phyloP scores from a whole-genome alignment of 2,797 vertebrate species.

The Diplodus puntazzo region DNA sequence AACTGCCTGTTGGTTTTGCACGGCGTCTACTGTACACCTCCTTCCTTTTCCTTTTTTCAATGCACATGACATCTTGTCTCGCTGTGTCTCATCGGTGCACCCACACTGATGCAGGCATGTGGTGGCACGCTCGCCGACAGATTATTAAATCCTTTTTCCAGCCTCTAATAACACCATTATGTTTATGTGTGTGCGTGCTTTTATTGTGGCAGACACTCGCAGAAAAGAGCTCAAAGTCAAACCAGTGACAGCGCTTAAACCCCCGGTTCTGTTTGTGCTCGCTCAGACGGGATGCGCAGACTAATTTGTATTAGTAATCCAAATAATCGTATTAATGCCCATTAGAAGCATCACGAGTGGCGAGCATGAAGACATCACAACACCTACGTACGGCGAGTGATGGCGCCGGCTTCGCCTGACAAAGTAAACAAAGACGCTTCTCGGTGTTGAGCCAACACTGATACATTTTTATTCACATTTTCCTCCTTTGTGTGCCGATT shows the following conservation, averaged over 20 bases:
- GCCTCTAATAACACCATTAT: conserved; percentile 77
- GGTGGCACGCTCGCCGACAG: conserved; percentile 66
- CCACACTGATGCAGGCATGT: conserved; percentile 56
- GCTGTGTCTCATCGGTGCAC: conserved; percentile 44
- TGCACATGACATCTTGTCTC: conserved; percentile 46
- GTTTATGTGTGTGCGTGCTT: conserved; percentile 52
- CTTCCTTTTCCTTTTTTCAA: conserved; percentile 30
- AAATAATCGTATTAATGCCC: conserved; percentile 88
- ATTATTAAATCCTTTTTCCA: conserved; percentile 76
- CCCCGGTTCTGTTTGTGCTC: conserved; percentile 74
- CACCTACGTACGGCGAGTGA: conserved; percentile 80
- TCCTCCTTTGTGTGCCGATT: conserved; percentile 45
- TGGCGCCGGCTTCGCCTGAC: conserved; percentile 52
- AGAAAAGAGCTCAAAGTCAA: conserved; percentile 68
- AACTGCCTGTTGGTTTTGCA: conserved; percentile 36
- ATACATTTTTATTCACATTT: conserved; percentile 41
- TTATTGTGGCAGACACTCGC: conserved; percentile 61
- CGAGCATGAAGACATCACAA: conserved; percentile 84
- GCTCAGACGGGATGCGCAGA: conserved; percentile 76
- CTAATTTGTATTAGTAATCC: conserved; percentile 87
- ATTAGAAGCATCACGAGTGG: conserved; percentile 84
- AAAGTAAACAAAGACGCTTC: conserved; percentile 59
- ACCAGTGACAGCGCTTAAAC: conserved; percentile 68
- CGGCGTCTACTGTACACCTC: conserved; percentile 20
- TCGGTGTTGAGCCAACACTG: conserved; percentile 56